Conservation (phyloP, 1,140 invertebrate genomes). For the Penaeus japonicus region DNA sequence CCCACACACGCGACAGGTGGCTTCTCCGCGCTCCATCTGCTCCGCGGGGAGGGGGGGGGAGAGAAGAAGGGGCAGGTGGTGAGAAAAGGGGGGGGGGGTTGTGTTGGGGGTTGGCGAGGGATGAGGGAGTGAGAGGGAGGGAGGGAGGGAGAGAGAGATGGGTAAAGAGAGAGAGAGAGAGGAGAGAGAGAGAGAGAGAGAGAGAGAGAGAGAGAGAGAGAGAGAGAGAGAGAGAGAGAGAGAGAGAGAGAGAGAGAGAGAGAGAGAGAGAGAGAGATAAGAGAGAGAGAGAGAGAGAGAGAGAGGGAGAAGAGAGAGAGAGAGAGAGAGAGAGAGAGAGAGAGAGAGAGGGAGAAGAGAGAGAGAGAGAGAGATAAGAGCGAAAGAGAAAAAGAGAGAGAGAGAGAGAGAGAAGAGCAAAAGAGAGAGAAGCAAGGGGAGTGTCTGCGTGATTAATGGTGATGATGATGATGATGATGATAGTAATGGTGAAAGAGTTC, state of each 20-base stretch:
- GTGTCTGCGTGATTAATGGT: neutral
- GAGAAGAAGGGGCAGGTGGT: neutral
- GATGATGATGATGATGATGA: too few relatives aligned
- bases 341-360: neutral
- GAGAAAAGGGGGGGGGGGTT: too few relatives aligned
- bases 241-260: neutral
- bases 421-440: neutral
- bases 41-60: neutral
- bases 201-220: too few relatives aligned
- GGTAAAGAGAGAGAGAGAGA: too few relatives aligned
- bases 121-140: neutral
- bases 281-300: neutral
- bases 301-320: too few relatives aligned
- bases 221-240: neutral
- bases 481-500: neutral
- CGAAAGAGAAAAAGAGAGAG: too few relatives aligned
- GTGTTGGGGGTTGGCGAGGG: neutral
- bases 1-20: slow-evolving; percentile 80
- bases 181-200: too few relatives aligned
- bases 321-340: neutral
- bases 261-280: neutral
- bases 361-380: neutral
- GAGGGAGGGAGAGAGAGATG: neutral
- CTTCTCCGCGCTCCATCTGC: slow-evolving; percentile 60
- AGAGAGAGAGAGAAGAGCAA: neutral